Base-by-base conservation (phyloP, 1,140 invertebrate genomes). In the Drosophila azteca region DNA sequence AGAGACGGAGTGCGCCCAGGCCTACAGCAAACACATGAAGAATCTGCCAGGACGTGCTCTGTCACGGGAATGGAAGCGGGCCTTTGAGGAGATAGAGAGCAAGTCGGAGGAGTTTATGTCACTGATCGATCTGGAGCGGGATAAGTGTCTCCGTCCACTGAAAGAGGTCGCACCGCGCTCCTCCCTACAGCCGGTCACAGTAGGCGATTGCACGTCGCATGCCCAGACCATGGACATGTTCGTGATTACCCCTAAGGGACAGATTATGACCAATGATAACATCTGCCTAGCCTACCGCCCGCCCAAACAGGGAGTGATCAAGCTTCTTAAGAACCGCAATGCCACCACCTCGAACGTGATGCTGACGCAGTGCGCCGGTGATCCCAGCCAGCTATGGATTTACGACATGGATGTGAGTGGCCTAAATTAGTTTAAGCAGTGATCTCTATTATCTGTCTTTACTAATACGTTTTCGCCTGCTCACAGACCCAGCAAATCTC, bases 201-300 rank as follows among this genome's bases (percentile, higher is more conserved):
- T 95, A 0, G 93, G 93, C 13, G 91, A 92, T 22, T 90, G 77
- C 64, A 92, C 55, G 60, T 90, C 70, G 0, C 91, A 92, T 63
- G 81, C 92, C 20, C 92, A 93, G 51, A 92, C 94, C 13, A 93
- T 94, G 71, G 96, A 97, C 89, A 94, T 96, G 93, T 97, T 96
- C 89, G 94, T 97, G 3, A 95, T 96, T 82, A 95, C 94, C 2
- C 92, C 93, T 45, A 93, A 94, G 50, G 95, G 95, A 1, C 84
- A 91, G 52, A 91, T 92, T 43, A 92, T 92, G 91, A 90, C 89
- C 44, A 92, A 92, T 50, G 90, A 92, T 43, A 91, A 91, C 54
- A 61, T 91, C 0, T 92, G 91, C 29, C 65, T 92, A 1, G 90
- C 91, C 1, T 87, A 90, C 45, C 79, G 79, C 6, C 68, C 82